phyloP scores from a whole-genome alignment of 2,113 vertebrate species.

The Oplegnathus fasciatus region DNA sequence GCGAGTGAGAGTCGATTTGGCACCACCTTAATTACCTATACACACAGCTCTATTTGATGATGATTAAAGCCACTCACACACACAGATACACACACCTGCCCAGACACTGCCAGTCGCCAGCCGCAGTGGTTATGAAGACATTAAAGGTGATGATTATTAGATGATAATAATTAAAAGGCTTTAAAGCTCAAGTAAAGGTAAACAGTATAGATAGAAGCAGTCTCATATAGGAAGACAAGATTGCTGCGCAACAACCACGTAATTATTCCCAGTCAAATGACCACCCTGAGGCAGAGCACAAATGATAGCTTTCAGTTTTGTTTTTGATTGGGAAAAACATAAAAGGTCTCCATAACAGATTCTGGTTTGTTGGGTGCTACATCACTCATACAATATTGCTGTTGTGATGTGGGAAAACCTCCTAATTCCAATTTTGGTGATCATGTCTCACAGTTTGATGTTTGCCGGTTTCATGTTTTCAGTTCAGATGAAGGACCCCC shows the following conservation, averaged over 20 bases:
- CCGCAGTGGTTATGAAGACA: constrained; percentile 70
- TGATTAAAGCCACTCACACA: constrained; percentile 79
- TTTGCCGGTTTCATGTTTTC: constrained; percentile 28
- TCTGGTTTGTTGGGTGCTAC: constrained; percentile 42
- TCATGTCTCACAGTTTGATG: constrained; percentile 45
- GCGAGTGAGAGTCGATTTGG: constrained; percentile 78
- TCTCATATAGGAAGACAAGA: constrained; percentile 58
- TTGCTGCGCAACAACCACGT: constrained; percentile 50
- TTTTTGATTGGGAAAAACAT: constrained; percentile 70
- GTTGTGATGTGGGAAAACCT: constrained; percentile 37
- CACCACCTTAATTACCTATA: constrained; percentile 82
- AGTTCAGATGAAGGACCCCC: background rate
- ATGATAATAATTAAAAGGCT: constrained; percentile 81
- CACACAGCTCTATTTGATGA: constrained; percentile 80
- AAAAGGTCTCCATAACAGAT: constrained; percentile 65
- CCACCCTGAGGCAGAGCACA: constrained; percentile 71
- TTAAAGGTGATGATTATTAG: constrained; percentile 81
- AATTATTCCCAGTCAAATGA: constrained; percentile 78
- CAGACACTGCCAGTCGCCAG: constrained; percentile 78
- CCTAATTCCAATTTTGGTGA: constrained; percentile 18
- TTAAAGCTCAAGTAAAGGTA: constrained; percentile 69
- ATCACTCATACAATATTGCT: constrained; percentile 36
- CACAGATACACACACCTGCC: constrained; percentile 62
- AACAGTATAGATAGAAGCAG: constrained; percentile 64
- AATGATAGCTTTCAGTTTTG: constrained; percentile 74